Base-by-base conservation (phyloP, 1,140 invertebrate species). In the Sesamia nonagrioides region DNA sequence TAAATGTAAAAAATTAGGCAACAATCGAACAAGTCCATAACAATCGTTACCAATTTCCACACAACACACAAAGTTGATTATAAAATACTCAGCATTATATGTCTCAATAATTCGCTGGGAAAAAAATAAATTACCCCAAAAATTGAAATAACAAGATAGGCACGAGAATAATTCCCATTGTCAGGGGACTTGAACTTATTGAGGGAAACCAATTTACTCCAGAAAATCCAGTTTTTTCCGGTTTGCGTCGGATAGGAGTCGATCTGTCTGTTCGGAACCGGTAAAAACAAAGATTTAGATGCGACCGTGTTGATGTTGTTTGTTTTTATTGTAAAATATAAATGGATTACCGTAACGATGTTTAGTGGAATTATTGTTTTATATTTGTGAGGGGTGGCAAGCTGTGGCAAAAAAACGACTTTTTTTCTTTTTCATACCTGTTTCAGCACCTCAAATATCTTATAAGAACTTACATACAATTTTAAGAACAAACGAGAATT, bases 81-180 rank as follows among this genome's bases (percentile, higher is more conserved):
- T 77, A 68, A 77, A 77, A 81, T 71, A 63, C 66, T 77, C 75
- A 75, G 73, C 68, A 77, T 66, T 66, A 66, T 68, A 68, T 61
- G 66, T 17, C 66, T 60, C 73, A 71, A 80, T 80, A 80, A 80
- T 80, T 80, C 66, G 63, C n/a, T 40, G 74, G 74, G 68, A 76
- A 76, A 73, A 79, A 89, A 90, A 86, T 84, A 89, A 89, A 92
- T 92, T 91, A 85, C 86, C 84, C 74, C 80, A 84, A 86, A n/a
- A 92, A 91, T 91, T 90, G 88, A 85, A 87, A 89, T 88, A 92
- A 91, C 88, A 89, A 88, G 89, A 91, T 90, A 86, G 88, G 89
- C 84, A 88, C 87, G 85, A 86, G 88, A 90, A 88, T 89, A 92
- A 90, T 91, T 90, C 89, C 79, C 83, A 90, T 91, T 92, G 88